A percentile compares a stretch with the other conserved stretches of the same genome.
Evolutionary conservation across 2,888 invertebrate genomes (phyloP).

Genomic region (Nymphalis urticae): DNA sequence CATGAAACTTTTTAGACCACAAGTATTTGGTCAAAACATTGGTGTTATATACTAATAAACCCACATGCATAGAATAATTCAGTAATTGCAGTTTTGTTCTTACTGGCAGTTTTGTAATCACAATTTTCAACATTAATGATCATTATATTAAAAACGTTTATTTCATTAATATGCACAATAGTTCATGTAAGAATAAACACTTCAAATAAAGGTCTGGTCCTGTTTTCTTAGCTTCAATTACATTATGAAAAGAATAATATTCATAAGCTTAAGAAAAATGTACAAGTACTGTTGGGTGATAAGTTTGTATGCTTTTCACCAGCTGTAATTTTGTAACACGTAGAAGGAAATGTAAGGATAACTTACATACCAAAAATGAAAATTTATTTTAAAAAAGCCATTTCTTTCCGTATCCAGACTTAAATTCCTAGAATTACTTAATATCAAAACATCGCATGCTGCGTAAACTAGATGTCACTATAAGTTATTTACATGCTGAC

Average conservation of each 20-base stretch:
- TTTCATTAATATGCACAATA: too few species aligned
- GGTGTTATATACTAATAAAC: slow-evolving; percentile 36
- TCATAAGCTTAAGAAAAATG: background rate
- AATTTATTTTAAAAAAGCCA: slow-evolving; percentile 3
- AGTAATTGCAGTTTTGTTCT: background rate
- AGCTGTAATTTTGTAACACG: slow-evolving; percentile 42
- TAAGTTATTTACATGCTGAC: slow-evolving; percentile 76
- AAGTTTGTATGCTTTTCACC: slow-evolving; percentile 34
- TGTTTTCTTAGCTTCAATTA: background rate
- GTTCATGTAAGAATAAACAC: background rate
- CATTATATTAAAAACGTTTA: background rate
- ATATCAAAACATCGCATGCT: slow-evolving; percentile 41
- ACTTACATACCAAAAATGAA: background rate
- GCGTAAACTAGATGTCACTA: slow-evolving; percentile 59
- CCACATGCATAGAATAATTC: slow-evolving; percentile 41
- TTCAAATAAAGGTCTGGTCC: background rate
- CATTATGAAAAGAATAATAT: background rate
- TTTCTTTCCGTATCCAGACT: slow-evolving; percentile 28
- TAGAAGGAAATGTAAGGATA: slow-evolving; percentile 13
- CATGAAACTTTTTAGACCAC: slow-evolving; percentile 73
- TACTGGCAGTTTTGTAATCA: background rate
- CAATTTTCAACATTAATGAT: background rate
- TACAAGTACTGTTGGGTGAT: slow-evolving; percentile 29
- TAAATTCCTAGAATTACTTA: slow-evolving; percentile 30
- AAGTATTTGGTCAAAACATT: slow-evolving; percentile 42